Base-by-base conservation (phyloP, 2,113 vertebrate species). In the Harpagus bidentatus region DNA sequence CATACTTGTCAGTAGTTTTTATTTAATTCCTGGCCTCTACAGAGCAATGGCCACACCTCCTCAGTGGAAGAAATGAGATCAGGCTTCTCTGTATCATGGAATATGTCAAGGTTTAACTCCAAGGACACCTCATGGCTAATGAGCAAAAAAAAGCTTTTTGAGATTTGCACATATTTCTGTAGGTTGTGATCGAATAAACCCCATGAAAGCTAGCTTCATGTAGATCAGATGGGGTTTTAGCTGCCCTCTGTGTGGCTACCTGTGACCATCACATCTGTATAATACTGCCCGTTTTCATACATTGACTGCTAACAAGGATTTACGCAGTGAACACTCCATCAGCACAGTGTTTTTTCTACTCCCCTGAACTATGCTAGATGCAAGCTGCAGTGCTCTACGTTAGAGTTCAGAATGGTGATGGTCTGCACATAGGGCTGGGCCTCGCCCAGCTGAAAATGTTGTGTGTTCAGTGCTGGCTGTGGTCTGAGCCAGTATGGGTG, bases 191-290 rank as follows among this genome's bases (percentile, higher is more conserved):
- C 9, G 4, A 78, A 86, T 43, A 52, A 88, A 63, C 5, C 4
- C 13, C 17, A 9, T 15, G 7, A 86, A 90, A 91, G 16, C 15
- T 25, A 40, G 36, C 21, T 63, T 67, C 13, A 9, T 29, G 38
- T 34, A 52, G 38, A 32, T 76, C 40, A 48, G 31, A 40, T 40
- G 6, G 21, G 5, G 3, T 26, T 79, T 86, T 86, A 69, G 14
- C 52, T 78, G 63, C n/a, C 6, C 10, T 70, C 25, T 32, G 4
- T 19, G 8, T 56, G 31, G 18, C 71, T 43, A 23, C 29, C 18
- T 40, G 34, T 53, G n/a, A 53, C 43, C 10, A 28, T 11, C 59
- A 12, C 9, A 1, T n/a, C 56, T 8, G 0, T 59, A 6, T 36
- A 56, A 62, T 17, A n/a, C 16, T 45, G 19, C 8, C 28, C 23